These are phyloP conservation scores for Notodonta dromedarius DNA, from an alignment of 2,888 invertebrate genomes.

Conservation along the genomic window DNA sequence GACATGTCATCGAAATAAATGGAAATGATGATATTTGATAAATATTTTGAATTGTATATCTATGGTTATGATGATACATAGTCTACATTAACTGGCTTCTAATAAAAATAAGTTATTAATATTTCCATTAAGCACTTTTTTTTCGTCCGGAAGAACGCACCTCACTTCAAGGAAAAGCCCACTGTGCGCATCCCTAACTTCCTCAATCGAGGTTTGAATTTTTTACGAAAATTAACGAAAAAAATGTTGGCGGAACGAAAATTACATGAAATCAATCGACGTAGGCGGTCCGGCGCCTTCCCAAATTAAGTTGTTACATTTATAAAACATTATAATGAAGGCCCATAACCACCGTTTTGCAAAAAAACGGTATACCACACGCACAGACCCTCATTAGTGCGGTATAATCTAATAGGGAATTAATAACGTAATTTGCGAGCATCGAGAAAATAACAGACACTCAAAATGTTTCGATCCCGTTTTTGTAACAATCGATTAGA, in stretches of 20 bases:
- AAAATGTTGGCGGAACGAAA: slow-evolving; percentile 65
- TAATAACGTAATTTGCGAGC: slow-evolving; percentile 68
- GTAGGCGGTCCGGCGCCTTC: slow-evolving; percentile 77
- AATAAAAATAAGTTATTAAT: no score
- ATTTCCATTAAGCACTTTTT: no score
- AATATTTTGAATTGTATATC: not conserved
- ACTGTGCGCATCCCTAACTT: slow-evolving; percentile 12
- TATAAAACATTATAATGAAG: slow-evolving; percentile 73
- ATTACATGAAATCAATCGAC: slow-evolving; percentile 79
- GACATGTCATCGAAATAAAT: slow-evolving; percentile 27
- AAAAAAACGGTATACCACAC: slow-evolving; percentile 74
- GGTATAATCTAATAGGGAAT: slow-evolving; percentile 70
- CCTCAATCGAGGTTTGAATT: slow-evolving; percentile 41
- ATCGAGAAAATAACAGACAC: slow-evolving; percentile 58
- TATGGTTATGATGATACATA: no score
- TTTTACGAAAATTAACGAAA: slow-evolving; percentile 67
- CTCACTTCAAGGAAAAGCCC: not conserved
- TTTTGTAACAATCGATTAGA: slow-evolving; percentile 34
- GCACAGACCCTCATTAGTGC: slow-evolving; percentile 69
- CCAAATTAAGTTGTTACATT: slow-evolving; percentile 80
- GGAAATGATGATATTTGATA: not conserved
- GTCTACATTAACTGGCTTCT: no score
- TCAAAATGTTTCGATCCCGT: slow-evolving; percentile 46
- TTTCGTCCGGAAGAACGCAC: not conserved
- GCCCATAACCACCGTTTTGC: slow-evolving; percentile 68